Base-by-base conservation (phyloP, 2,113 vertebrate genomes). In the Tachuris rubrigastra region DNA sequence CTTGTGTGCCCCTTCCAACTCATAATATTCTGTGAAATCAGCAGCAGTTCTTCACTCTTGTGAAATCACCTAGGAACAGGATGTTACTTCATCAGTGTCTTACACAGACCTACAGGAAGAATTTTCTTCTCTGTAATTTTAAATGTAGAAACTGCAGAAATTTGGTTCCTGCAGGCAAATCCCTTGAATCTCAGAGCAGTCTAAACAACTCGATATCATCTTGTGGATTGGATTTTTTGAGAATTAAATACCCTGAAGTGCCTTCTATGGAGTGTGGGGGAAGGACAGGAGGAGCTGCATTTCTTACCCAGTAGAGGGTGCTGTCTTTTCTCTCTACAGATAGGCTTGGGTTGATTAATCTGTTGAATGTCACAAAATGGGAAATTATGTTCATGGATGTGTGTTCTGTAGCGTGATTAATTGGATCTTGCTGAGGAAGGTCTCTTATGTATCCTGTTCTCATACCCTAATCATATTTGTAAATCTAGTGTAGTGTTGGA, bases 271-370 rank as follows among this genome's bases (percentile, higher is more conserved):
- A 30, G 41, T 23, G 19, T 6, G 9, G 41, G 42, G 58, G 41
- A n/a, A 77, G 85, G 65, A 74, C 3, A 3, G 72, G n/a, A 72
- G 53, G 58, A 94, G 56, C 80, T 95, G 80, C 88, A 1, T 46
- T 75, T 75, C 80, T 92, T 46, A 15, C 66, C 88, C 92, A 3
- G 90, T 13, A 96, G 93, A 94, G 96, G 88, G 90, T 75, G 89
- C 80, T 75, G 52, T 86, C 66, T 88, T 88, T 67, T 59, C 50
- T 83, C 50, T 81, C 8, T 69, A 9, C 24, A 4, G 22, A 21
- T 3, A 8, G 65, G 27, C 22, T 74, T 71, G 68, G 35, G 25
- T 77, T 71, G 50, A n/a, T 86, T 47, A 33, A 72, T 68, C 84
- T 60, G 12, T 56, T 87, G 58, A 80, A 21, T 17, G 24, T 60